Evolutionary conservation across 2,888 invertebrate species (phyloP).

Genomic region (Lithophane leautieri): DNA sequence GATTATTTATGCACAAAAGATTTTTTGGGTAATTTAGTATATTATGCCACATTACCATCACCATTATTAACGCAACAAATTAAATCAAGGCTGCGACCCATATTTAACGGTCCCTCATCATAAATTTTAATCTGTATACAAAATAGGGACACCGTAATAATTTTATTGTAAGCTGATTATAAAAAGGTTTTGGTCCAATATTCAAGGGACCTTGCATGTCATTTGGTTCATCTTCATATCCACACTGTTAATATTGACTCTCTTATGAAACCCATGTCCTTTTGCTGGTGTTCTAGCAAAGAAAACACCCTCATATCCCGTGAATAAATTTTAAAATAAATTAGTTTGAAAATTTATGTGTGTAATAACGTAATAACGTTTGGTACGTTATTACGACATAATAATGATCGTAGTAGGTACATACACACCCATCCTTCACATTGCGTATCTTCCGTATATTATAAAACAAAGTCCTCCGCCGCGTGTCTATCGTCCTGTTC

Average conservation of each 20-base stretch:
- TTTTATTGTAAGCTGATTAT: slow-evolving; percentile 74
- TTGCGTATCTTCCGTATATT: too few relatives aligned
- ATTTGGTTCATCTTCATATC: slow-evolving; percentile 9
- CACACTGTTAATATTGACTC: slow-evolving; percentile 21
- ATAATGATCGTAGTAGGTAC: too few relatives aligned
- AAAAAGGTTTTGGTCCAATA: slow-evolving; percentile 63
- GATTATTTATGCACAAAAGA: not conserved
- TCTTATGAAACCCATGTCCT: not conserved
- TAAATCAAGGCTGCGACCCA: slow-evolving; percentile 35
- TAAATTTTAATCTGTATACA: slow-evolving; percentile 64
- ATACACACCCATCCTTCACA: too few relatives aligned
- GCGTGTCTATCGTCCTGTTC: too few relatives aligned
- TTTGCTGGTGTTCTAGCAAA: not conserved
- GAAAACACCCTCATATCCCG: not conserved
- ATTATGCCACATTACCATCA: slow-evolving; percentile 16
- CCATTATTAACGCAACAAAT: slow-evolving; percentile 42
- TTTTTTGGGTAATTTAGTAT: not conserved
- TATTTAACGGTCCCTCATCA: slow-evolving; percentile 44
- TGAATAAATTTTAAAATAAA: not conserved
- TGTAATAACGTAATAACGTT: too few relatives aligned
- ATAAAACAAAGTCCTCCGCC: too few relatives aligned
- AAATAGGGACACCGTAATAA: slow-evolving; percentile 68
- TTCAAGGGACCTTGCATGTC: slow-evolving; percentile 12
- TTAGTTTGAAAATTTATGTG: not conserved
- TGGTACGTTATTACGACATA: too few relatives aligned